Base-by-base conservation (phyloP, 2,888 invertebrate genomes). In the Agrochola litura region DNA sequence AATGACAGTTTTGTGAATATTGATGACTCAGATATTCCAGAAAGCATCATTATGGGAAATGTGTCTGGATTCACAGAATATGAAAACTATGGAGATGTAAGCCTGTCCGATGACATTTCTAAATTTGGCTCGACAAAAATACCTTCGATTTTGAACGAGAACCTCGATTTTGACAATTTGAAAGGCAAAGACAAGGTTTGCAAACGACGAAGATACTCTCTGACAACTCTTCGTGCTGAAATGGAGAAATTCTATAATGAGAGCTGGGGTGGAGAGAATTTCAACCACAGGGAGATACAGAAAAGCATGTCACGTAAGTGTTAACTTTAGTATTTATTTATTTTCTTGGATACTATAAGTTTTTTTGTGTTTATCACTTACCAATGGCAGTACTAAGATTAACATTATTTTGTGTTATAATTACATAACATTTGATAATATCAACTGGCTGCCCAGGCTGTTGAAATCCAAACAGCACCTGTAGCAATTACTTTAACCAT, bases 221-320 rank as follows among this genome's bases (percentile, higher is more conserved):
- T 95, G 82, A 92, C 93, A 81, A 93, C 94, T 80, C 92, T 96
- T 69, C 93, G 95, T 63, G 95, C 92, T 2, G 97, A 97, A 88
- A 97, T 98, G 97, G 96, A 97, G 78, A 96, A 97, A 78, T 98
- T 97, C 93, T 98, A 98, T 89, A 97, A 97, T 90, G 96, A 97
- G 82, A 97, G 97, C 85, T 97, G 97, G 97, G 97, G 97, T 0
- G 97, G 97, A 70, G 97, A 97, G 92, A 94, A 97, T 81, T 97
- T 97, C 85, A 97, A 97, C 86, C 93, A 98, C 58, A 91, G 94
- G 4, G 96, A 97, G 83, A 94, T 97, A 76, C 97, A 97, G 86
- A 97, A 95, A 82, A 93, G 95, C 86, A 98, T 98, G 98, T 97
- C 97, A 83, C 96, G 98, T 98, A 95, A 96, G 97, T 95, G 4